Conservation (phyloP, 2,797 vertebrate genomes). For the Clarias fuscus region DNA sequence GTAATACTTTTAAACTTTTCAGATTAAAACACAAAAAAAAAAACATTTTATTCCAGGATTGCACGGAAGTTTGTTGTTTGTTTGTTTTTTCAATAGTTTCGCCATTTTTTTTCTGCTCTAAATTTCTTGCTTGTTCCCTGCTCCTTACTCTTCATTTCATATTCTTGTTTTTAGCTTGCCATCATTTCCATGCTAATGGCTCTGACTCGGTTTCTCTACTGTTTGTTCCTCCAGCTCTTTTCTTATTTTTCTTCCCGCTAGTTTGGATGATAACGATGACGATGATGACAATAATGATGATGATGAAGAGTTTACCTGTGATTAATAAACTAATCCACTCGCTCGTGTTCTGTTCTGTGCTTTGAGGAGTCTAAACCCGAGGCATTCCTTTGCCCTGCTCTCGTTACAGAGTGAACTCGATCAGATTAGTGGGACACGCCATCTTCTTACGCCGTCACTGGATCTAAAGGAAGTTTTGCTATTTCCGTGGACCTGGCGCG, state of each 20-base stretch:
- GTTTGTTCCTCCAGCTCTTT: not conserved
- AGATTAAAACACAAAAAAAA: not conserved
- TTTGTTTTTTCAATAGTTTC: not conserved
- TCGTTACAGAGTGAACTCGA: not conserved
- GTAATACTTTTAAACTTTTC: not conserved
- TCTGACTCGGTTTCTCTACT: not conserved
- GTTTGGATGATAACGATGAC: not conserved
- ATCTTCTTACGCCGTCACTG: not conserved
- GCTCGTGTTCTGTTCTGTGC: not conserved
- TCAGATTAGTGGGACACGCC: not conserved
- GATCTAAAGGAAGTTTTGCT: not conserved
- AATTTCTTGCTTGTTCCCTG: not conserved
- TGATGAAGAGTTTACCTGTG: not conserved
- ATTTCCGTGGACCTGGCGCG: constrained; percentile 4
- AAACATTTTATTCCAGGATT: not conserved
- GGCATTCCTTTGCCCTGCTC: not conserved
- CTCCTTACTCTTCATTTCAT: not conserved
- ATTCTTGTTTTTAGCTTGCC: not conserved
- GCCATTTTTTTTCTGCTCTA: not conserved
- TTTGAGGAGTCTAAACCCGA: not conserved
- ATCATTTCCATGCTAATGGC: not conserved
- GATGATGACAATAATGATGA: not conserved
- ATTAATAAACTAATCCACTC: not conserved
- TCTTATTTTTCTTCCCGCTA: not conserved
- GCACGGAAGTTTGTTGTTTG: not conserved